These are phyloP conservation scores for Anthophora plumipes DNA, from an alignment of 2,888 invertebrate genomes.

Conservation along the genomic window DNA sequence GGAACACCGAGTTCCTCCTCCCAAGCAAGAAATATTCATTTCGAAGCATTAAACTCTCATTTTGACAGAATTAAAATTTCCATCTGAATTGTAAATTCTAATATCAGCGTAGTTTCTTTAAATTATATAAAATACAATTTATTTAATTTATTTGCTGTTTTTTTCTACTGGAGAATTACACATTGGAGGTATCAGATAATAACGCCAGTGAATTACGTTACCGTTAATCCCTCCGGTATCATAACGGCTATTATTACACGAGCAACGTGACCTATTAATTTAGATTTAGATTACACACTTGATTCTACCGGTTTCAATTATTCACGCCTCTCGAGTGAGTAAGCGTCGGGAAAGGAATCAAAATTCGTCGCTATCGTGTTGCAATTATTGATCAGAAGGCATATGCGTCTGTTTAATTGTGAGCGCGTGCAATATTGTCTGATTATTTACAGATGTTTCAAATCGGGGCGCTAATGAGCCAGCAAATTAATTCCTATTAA, in stretches of 20 bases:
- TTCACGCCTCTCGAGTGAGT: conserved; percentile 56
- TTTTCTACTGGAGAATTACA: not conserved
- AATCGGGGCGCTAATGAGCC: conserved; percentile 42
- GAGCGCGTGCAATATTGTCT: conserved; percentile 19
- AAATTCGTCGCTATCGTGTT: conserved; percentile 67
- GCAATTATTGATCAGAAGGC: conserved; percentile 53
- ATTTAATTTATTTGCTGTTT: too few relatives aligned
- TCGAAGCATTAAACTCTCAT: too few relatives aligned
- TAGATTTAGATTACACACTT: conserved; percentile 71
- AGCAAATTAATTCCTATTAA: conserved; percentile 40
- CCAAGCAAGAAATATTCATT: too few relatives aligned
- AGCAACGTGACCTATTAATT: conserved; percentile 72
- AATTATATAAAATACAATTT: too few relatives aligned
- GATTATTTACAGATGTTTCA: conserved; percentile 52
- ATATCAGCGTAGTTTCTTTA: too few relatives aligned
- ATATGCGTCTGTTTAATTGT: conserved; percentile 29
- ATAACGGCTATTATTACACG: conserved; percentile 64
- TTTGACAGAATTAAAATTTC: too few relatives aligned
- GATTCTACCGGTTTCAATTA: conserved; percentile 70
- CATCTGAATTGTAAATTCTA: too few relatives aligned
- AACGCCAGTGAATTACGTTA: conserved; percentile 25
- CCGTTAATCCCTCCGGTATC: conserved; percentile 45
- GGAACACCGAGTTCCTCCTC: too few relatives aligned
- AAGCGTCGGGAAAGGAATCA: conserved; percentile 56
- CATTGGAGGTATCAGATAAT: conserved; percentile 36